phyloP scores from a whole-genome alignment of 2,113 vertebrate genomes.

The Poecile atricapillus region DNA sequence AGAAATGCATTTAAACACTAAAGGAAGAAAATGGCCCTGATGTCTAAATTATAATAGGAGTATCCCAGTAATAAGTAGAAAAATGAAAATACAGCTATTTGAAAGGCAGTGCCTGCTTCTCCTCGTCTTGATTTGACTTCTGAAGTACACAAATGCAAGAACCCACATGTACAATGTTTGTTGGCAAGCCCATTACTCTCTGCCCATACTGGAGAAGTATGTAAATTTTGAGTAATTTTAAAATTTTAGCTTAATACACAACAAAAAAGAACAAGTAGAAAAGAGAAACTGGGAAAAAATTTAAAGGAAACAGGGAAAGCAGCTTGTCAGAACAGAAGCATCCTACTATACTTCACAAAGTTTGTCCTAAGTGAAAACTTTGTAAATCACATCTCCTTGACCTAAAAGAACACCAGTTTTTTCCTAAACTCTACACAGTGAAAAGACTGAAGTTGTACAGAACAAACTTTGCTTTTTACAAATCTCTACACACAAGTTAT shows the following conservation, averaged over 20 bases:
- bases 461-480: conserved; percentile 54
- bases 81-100: not conserved
- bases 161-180: accelerated
- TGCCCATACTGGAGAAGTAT: not conserved
- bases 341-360: not conserved
- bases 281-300: not conserved
- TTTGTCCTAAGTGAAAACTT: not conserved
- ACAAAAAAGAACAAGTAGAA: not conserved
- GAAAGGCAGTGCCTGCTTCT: not conserved
- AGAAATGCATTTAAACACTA: not conserved
- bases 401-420: not conserved
- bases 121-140: not conserved
- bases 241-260: not conserved
- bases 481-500: not conserved
- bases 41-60: not conserved
- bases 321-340: not conserved
- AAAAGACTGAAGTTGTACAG: not conserved
- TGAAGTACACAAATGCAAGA: not conserved
- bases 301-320: not conserved
- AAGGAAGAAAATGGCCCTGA: not conserved
- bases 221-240: not conserved
- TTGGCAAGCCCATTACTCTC: not conserved
- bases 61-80: not conserved
- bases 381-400: not conserved
- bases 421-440: not conserved